phyloP scores from a whole-genome alignment of 2,888 invertebrate genomes.

The Gastracanthus pulcherrimus region DNA sequence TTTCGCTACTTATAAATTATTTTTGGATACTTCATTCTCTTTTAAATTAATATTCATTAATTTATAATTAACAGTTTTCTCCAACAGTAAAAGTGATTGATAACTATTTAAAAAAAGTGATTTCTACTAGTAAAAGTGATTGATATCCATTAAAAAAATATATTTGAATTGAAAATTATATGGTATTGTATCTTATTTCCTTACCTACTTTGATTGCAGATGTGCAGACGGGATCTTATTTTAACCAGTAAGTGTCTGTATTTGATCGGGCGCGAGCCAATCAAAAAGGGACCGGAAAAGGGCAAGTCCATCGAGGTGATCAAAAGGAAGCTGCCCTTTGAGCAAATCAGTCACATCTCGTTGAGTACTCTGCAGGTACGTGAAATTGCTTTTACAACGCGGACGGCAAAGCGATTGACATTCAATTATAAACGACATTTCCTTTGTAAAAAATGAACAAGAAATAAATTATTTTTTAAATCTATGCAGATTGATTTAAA shows the following conservation, averaged over 20 bases:
- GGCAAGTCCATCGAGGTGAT: slow-evolving; percentile 81
- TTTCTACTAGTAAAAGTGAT: too few species aligned
- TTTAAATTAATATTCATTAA: neutral
- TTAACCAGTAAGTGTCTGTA: slow-evolving; percentile 81
- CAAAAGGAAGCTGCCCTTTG: slow-evolving; percentile 80
- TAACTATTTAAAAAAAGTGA: too few species aligned
- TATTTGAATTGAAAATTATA: too few species aligned
- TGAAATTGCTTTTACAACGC: neutral
- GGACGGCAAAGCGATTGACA: neutral
- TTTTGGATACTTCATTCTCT: neutral
- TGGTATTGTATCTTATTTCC: too few species aligned
- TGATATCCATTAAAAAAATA: too few species aligned
- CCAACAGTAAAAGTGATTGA: neutral
- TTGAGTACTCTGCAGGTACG: slow-evolving; percentile 78
- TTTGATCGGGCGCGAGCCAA: slow-evolving; percentile 82
- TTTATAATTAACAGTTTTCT: neutral
- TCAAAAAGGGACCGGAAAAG: slow-evolving; percentile 83
- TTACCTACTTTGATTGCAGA: too few species aligned
- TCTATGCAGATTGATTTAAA: neutral
- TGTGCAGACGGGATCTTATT: slow-evolving; percentile 80
- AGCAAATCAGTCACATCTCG: slow-evolving; percentile 79
- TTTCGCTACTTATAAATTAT: neutral
- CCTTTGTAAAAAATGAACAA: neutral
- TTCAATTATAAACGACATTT: neutral
- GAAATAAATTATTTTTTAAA: too few species aligned